phyloP scores from a whole-genome alignment of 2,888 invertebrate genomes.

The Limnephilus marmoratus region DNA sequence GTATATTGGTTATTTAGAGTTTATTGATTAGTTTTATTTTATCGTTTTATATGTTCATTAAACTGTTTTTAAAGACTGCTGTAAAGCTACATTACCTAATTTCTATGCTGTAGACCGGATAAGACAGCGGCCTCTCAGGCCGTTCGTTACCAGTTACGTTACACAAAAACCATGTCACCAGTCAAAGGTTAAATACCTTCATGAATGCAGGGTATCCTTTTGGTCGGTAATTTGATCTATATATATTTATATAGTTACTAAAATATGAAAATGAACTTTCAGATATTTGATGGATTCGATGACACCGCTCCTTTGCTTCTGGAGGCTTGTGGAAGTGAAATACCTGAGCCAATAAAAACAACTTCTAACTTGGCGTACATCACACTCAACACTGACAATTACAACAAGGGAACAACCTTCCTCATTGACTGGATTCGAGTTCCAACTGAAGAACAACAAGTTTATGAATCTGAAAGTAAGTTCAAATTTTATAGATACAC shows the following conservation, averaged over 20 bases:
- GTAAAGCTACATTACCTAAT: no score
- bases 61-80: no score
- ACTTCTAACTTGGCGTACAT: slow-evolving; percentile 82
- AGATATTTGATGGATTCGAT: slow-evolving; percentile 88
- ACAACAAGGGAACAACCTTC: slow-evolving; percentile 75
- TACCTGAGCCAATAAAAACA: slow-evolving; percentile 78
- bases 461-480: background rate
- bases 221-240: background rate
- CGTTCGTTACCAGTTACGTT: no score
- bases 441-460: slow-evolving; percentile 60
- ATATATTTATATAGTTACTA: background rate
- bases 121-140: no score
- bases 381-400: slow-evolving; percentile 72
- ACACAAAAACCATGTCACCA: no score
- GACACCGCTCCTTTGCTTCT: slow-evolving; percentile 78
- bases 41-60: no score
- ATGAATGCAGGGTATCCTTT: background rate
- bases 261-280: slow-evolving; percentile 15
- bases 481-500: background rate
- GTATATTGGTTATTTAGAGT: no score
- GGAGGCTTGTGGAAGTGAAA: slow-evolving; percentile 76
- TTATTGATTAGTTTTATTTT: no score
- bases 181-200: background rate
- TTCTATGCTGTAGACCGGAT: no score
- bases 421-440: slow-evolving; percentile 75